phyloP scores from a whole-genome alignment of 2,797 vertebrate species.

The Lutjanus campechanus region DNA sequence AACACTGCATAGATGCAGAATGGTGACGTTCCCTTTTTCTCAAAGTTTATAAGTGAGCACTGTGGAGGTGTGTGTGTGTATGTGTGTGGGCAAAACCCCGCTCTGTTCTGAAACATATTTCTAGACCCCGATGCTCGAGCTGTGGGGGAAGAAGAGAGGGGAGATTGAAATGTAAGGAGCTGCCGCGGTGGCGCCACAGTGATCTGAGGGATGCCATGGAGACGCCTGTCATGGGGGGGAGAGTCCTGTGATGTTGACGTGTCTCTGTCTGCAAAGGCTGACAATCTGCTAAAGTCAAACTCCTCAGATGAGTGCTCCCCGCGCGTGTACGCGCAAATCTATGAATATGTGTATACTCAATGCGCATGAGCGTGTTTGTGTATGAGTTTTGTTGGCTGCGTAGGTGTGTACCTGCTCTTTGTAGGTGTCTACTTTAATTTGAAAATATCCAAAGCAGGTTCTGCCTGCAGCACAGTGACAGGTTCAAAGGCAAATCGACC shows the following conservation, averaged over 20 bases:
- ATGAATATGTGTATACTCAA: slow-evolving; percentile 29
- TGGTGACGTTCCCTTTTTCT: slow-evolving; percentile 43
- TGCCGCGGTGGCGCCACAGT: slow-evolving; percentile 66
- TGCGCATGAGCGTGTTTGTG: slow-evolving; percentile 49
- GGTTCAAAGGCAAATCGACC: slow-evolving; percentile 74
- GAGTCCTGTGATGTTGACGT: slow-evolving; percentile 74
- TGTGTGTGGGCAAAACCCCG: slow-evolving; percentile 36
- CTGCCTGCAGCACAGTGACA: slow-evolving; percentile 59
- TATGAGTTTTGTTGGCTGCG: slow-evolving; percentile 51
- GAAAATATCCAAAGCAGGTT: slow-evolving; percentile 65
- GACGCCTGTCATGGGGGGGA: slow-evolving; percentile 72
- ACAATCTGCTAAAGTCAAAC: slow-evolving; percentile 74
- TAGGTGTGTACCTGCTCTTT: slow-evolving; percentile 65
- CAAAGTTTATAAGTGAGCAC: slow-evolving; percentile 64
- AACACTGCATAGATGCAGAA: slow-evolving; percentile 20
- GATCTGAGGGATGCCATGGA: slow-evolving; percentile 80
- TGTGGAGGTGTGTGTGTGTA: slow-evolving; percentile 22
- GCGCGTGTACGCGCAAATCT: slow-evolving; percentile 22
- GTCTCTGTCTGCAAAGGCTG: slow-evolving; percentile 74
- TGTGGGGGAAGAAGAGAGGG: slow-evolving; percentile 71
- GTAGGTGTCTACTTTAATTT: slow-evolving; percentile 74
- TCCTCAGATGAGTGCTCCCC: slow-evolving; percentile 60
- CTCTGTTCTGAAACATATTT: slow-evolving; percentile 70
- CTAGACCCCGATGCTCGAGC: slow-evolving; percentile 57
- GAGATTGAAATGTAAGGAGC: slow-evolving; percentile 74